phyloP scores from a whole-genome alignment of 2,797 vertebrate species.

The Acanthurus leucopareius region DNA sequence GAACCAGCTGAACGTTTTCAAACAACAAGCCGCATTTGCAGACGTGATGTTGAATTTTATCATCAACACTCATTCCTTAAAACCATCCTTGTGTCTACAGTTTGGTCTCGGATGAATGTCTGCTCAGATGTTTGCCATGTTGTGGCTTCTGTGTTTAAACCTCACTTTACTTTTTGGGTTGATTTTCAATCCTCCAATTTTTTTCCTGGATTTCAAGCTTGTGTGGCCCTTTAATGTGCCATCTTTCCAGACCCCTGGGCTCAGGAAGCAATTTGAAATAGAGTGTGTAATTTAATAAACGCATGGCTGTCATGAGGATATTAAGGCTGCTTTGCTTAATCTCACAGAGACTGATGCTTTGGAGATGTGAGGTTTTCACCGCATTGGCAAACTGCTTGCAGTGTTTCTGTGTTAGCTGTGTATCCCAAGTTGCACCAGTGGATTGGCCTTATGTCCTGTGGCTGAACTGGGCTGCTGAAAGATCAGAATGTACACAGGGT shows the following conservation, averaged over 20 bases:
- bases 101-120: neutral
- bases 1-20: neutral
- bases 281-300: constrained; percentile 54
- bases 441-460: neutral
- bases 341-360: constrained; percentile 25
- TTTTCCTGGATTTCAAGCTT: constrained; percentile 19
- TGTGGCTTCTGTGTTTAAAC: constrained; percentile 1
- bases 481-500: neutral
- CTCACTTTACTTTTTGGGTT: neutral
- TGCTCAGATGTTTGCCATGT: constrained; percentile 10
- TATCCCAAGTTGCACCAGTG: neutral
- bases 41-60: neutral
- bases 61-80: neutral
- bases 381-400: neutral
- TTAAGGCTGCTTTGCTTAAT: constrained; percentile 39
- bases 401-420: neutral
- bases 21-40: neutral
- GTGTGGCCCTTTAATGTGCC: constrained; percentile 19
- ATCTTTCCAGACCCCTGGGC: constrained; percentile 31
- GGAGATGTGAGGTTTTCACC: constrained; percentile 25
- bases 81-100: neutral
- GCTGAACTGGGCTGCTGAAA: neutral
- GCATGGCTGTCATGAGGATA: constrained; percentile 24
- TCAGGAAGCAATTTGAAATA: constrained; percentile 31
- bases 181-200: neutral